Conservation (phyloP, 2,113 vertebrate genomes). For the Takifugu flavidus region DNA sequence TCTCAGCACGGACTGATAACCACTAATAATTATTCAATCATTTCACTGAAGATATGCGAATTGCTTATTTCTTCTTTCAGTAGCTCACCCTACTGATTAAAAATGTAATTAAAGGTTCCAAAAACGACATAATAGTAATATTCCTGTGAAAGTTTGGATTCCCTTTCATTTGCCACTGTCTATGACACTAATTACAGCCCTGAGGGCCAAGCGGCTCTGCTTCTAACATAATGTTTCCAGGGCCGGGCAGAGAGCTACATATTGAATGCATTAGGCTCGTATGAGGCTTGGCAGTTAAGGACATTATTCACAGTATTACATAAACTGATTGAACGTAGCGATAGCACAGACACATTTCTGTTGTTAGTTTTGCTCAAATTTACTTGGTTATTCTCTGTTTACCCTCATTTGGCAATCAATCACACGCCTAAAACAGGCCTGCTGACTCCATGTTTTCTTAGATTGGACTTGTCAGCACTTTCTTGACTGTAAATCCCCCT, state of each 20-base stretch:
- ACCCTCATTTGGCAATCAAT: constrained; percentile 6
- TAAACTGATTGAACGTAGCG: neutral
- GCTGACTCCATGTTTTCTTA: constrained; percentile 31
- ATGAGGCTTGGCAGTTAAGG: neutral
- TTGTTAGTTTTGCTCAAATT: constrained; percentile 22
- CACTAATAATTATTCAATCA: no score
- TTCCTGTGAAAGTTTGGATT: no score
- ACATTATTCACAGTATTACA: neutral
- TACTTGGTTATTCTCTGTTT: neutral
- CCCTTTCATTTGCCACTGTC: no score
- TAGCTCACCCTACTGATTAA: no score
- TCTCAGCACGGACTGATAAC: no score
- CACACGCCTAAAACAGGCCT: constrained; percentile 32
- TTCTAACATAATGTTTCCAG: neutral
- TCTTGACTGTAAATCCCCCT: constrained; percentile 50
- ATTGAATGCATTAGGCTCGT: neutral
- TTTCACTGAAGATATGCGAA: no score
- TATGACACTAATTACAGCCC: no score
- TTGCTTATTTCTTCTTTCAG: no score
- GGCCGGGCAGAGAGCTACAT: neutral
- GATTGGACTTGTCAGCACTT: constrained; percentile 65
- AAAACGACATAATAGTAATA: no score
- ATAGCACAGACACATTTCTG: neutral
- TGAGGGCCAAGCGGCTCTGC: neutral
- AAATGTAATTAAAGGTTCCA: no score